Evolutionary conservation across 2,113 vertebrate genomes (phyloP).

Genomic region (Rhinichthys klamathensis): DNA sequence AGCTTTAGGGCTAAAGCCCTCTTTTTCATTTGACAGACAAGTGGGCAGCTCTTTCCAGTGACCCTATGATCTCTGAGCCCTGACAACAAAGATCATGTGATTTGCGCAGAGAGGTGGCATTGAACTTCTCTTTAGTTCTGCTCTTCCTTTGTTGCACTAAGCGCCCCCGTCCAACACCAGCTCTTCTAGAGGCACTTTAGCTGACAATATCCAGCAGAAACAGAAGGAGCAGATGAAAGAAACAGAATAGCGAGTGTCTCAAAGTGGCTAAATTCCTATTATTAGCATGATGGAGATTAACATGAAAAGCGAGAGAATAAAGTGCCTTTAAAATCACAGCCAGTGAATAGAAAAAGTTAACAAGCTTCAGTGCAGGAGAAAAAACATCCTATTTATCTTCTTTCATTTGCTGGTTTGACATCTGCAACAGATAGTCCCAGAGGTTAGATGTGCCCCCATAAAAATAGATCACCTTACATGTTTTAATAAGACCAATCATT

Average conservation of each 20-base stretch:
- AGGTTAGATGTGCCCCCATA: not conserved
- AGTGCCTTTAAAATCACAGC: conserved; percentile 35
- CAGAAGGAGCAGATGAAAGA: conserved; percentile 34
- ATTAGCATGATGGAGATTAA: conserved; percentile 29
- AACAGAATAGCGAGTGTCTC: conserved; percentile 17
- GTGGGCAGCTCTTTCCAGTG: conserved; percentile 67
- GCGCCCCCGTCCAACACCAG: conserved; percentile 3
- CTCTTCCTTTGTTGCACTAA: conserved; percentile 32
- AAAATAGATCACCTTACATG: conserved; percentile 41
- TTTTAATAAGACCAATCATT: conserved; percentile 48
- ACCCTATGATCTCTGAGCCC: conserved; percentile 65
- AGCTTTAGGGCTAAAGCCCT: conserved; percentile 57
- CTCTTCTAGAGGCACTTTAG: conserved; percentile 25
- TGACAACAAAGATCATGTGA: conserved; percentile 61
- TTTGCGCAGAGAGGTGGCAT: not conserved
- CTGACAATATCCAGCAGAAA: conserved; percentile 37
- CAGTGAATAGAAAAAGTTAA: conserved; percentile 25
- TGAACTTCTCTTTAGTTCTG: conserved; percentile 17
- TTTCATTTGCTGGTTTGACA: conserved; percentile 17
- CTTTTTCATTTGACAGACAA: conserved; percentile 74
- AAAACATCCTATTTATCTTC: not conserved
- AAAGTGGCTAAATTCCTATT: conserved; percentile 37
- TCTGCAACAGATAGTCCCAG: conserved; percentile 17
- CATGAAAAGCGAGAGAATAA: conserved; percentile 39
- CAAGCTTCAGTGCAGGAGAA: not conserved